A percentile compares a stretch with the other conserved stretches of the same genome.
Conservation (phyloP, 2,888 invertebrate species). For the Periphyllus acericola region DNA sequence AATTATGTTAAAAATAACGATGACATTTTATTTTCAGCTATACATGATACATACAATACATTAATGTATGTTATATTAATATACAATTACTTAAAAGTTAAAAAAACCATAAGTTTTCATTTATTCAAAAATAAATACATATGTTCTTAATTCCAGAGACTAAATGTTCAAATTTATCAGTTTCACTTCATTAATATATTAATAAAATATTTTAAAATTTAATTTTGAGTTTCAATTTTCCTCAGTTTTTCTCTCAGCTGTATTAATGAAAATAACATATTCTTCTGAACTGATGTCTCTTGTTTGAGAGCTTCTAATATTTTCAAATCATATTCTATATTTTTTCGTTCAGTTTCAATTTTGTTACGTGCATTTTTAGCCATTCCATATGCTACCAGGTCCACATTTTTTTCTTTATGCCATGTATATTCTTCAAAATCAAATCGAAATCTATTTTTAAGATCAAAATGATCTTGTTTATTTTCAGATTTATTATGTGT, state of each 20-base stretch:
- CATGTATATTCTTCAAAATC: conserved; percentile 46
- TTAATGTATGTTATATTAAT: too few species aligned
- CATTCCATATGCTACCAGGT: background rate
- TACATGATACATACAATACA: too few species aligned
- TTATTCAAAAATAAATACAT: too few species aligned
- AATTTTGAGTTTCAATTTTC: background rate
- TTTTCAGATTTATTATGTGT: background rate
- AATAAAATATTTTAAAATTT: background rate
- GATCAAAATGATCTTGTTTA: background rate
- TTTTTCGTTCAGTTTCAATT: conserved; percentile 36
- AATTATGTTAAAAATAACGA: too few species aligned
- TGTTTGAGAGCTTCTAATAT: background rate
- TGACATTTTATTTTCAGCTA: too few species aligned
- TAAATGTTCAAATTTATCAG: too few species aligned
- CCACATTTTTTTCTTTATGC: background rate
- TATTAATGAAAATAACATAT: background rate
- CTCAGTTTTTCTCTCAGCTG: background rate
- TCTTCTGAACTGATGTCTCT: conserved; percentile 4
- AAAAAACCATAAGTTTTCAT: too few species aligned
- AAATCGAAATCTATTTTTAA: background rate
- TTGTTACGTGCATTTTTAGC: background rate
- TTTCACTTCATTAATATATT: too few species aligned
- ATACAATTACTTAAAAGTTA: too few species aligned
- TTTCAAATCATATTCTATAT: conserved; percentile 36
- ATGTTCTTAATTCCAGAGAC: too few species aligned